Percentiles rank a stretch among this genome's conserved stretches.
Conservation (phyloP, 2,888 invertebrate species). For the Conistra vaccinii region DNA sequence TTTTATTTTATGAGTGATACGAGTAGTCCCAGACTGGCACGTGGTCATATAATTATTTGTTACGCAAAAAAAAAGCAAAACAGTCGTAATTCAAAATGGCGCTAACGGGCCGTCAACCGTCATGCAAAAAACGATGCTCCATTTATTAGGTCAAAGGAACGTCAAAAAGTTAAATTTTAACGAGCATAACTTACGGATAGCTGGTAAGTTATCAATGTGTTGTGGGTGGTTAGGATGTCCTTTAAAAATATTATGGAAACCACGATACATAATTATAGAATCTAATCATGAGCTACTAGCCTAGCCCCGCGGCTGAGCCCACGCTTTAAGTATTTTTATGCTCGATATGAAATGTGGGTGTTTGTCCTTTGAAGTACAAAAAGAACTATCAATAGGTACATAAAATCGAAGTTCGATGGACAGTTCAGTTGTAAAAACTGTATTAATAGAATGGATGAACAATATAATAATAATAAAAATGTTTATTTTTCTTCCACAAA, state of each 20-base stretch:
- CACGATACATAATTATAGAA: not conserved
- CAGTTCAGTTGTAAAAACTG: not conserved
- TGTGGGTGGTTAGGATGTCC: not conserved
- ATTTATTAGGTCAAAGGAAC: not conserved
- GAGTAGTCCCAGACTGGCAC: no score
- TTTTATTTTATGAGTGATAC: not conserved
- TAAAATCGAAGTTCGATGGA: no score
- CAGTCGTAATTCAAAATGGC: not conserved
- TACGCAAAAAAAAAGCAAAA: no score
- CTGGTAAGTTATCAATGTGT: not conserved
- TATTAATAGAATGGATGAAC: not conserved
- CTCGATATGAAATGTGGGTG: no score
- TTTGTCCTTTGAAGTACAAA: no score
- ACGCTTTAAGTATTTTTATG: no score
- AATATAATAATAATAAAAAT: no score
- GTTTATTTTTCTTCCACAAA: no score
- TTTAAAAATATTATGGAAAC: not conserved
- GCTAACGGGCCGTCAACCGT: not conserved
- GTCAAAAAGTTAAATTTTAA: constrained; percentile 11
- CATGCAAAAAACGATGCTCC: constrained; percentile 5
- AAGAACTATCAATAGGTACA: no score
- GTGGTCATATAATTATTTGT: not conserved
- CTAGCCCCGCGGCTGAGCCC: no score
- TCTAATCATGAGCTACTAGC: no score
- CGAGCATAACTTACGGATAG: not conserved